Evolutionary conservation across 2,113 vertebrate genomes (phyloP).

Genomic region (Callionymus lyra): DNA sequence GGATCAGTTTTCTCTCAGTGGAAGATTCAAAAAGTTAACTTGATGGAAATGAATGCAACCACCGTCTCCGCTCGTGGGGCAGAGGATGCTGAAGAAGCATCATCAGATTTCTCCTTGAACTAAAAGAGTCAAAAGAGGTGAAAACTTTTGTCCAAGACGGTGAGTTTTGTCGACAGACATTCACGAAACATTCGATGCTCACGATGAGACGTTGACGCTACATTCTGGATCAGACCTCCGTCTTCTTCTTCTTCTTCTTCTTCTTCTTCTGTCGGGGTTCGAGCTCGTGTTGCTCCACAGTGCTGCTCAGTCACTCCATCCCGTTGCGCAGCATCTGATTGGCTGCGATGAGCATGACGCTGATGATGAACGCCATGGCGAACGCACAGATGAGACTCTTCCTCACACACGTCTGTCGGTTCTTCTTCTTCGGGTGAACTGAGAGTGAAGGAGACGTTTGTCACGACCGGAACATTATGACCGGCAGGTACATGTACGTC

Average conservation of each 20-base stretch:
- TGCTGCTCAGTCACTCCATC: slow-evolving; percentile 91
- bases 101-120: no score
- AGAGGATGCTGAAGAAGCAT: no score
- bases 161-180: slow-evolving; percentile 47
- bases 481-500: neutral
- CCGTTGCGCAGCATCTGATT: slow-evolving; percentile 98
- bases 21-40: no score
- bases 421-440: slow-evolving; percentile 97
- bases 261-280: slow-evolving; percentile 25
- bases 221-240: neutral
- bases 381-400: slow-evolving; percentile 99
- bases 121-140: no score
- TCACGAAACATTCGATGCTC: slow-evolving; percentile 16
- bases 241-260: no score
- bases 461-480: neutral
- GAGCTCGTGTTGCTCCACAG: slow-evolving; percentile 47
- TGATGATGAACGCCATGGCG: slow-evolving; percentile 98
- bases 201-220: neutral
- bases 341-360: slow-evolving; percentile 97
- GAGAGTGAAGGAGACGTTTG: slow-evolving; percentile 16
- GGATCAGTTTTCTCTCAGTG: no score
- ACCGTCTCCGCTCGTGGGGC: no score
- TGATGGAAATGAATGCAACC: no score
- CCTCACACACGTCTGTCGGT: slow-evolving; percentile 93
- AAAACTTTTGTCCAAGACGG: no score